phyloP scores from a whole-genome alignment of 2,797 vertebrate genomes.

The Ciconia nigra region DNA sequence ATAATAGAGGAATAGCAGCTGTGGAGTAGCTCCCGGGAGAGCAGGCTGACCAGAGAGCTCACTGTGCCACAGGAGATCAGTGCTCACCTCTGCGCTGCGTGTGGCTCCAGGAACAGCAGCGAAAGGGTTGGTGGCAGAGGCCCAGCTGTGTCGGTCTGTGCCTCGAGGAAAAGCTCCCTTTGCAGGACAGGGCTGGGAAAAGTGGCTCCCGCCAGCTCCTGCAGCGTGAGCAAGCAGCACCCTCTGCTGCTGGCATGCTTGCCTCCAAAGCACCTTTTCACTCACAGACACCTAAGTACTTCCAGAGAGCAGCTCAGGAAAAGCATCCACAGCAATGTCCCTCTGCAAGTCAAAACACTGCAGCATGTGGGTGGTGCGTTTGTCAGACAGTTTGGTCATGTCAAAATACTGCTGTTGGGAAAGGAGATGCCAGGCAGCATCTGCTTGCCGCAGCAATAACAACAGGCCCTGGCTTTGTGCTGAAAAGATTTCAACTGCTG shows the following conservation, averaged over 20 bases:
- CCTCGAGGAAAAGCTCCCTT: background rate
- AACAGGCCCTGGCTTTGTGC: background rate
- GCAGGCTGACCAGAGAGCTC: background rate
- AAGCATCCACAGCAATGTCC: background rate
- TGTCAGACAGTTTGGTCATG: background rate
- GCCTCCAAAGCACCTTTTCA: background rate
- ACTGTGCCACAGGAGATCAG: background rate
- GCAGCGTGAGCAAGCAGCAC: constrained; percentile 12
- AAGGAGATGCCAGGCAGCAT: background rate
- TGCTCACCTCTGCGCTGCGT: background rate
- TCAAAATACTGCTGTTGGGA: background rate
- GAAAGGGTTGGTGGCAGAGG: background rate
- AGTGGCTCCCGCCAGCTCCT: background rate
- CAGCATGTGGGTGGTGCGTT: background rate
- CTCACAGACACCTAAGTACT: rapidly evolving
- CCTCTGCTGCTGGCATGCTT: constrained; percentile 32
- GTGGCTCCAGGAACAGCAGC: background rate
- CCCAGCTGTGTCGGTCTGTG: rapidly evolving
- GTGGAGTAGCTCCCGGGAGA: background rate
- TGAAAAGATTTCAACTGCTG: background rate
- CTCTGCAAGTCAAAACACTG: background rate
- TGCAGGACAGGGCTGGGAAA: background rate
- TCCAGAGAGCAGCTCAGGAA: background rate
- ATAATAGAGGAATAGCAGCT: background rate
- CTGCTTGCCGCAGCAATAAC: background rate